A percentile compares a stretch with the other conserved stretches of the same genome.
Evolutionary conservation across 2,888 invertebrate species (phyloP).

Genomic region (Norana najaformis): DNA sequence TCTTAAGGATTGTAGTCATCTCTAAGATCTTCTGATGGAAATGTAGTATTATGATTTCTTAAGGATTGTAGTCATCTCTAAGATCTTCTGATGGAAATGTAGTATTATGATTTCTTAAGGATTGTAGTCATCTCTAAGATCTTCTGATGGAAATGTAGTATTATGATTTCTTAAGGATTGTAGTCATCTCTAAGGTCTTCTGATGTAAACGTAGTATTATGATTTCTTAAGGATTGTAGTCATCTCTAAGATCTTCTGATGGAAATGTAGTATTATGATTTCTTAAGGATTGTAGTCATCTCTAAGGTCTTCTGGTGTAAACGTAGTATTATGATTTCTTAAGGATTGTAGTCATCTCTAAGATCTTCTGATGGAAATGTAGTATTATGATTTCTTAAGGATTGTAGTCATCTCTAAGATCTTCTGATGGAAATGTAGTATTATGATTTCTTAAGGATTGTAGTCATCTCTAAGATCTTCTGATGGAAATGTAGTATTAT

Average conservation of each 20-base stretch:
- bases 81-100: background rate
- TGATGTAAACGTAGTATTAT: background rate
- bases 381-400: conserved; percentile 46
- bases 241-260: background rate
- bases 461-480: background rate
- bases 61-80: conserved; percentile 49
- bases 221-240: conserved; percentile 49
- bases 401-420: background rate
- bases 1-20: conserved; percentile 49
- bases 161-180: conserved; percentile 48
- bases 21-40: background rate
- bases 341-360: conserved; percentile 49
- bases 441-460: conserved; percentile 48
- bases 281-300: conserved; percentile 49
- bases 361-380: background rate
- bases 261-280: background rate
- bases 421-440: background rate
- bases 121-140: background rate
- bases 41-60: conserved; percentile 21
- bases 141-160: background rate
- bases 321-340: conserved; percentile 21
- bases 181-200: background rate
- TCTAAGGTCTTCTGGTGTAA: background rate
- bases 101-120: conserved; percentile 46
- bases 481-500: background rate